A percentile compares a stretch with the other conserved stretches of the same genome.
Evolutionary conservation across 1,140 invertebrate genomes (phyloP).

Genomic region (Lucilia sericata): DNA sequence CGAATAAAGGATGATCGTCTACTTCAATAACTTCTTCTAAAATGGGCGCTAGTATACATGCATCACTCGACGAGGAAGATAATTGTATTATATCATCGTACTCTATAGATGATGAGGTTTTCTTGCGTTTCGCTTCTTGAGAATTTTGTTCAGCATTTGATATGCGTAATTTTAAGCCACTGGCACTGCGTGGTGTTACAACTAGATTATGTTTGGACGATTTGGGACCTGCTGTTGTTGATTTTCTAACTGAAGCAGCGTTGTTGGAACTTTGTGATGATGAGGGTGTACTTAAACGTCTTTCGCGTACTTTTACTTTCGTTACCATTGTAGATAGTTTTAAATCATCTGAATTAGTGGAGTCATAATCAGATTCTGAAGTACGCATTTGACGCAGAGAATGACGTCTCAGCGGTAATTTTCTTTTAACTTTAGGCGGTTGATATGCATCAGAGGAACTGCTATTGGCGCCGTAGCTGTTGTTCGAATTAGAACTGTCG

Average conservation of each 20-base stretch:
- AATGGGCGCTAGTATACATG: not conserved
- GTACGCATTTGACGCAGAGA: not conserved
- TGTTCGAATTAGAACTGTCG: conserved; percentile 23
- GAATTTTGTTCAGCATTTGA: not conserved
- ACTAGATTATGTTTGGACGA: conserved; percentile 17
- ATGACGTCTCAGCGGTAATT: not conserved
- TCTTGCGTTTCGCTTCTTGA: not conserved
- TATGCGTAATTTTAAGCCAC: conserved; percentile 49
- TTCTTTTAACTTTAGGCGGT: not conserved
- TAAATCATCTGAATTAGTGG: conserved; percentile 28
- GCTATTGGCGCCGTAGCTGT: not conserved
- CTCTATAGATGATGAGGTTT: not conserved
- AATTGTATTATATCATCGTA: conserved; percentile 46
- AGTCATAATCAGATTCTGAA: conserved; percentile 41
- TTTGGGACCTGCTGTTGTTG: not conserved
- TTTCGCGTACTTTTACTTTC: not conserved
- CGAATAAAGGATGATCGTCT: conserved; percentile 34
- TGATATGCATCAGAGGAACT: not conserved
- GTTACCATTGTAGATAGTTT: not conserved
- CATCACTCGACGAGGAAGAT: conserved; percentile 37
- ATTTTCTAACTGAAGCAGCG: not conserved
- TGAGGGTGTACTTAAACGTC: not conserved
- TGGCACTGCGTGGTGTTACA: conserved; percentile 49
- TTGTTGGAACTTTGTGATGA: not conserved
- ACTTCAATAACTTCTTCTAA: conserved; percentile 30